A percentile compares a stretch with the other conserved stretches of the same genome.
Conservation (phyloP, 2,888 invertebrate genomes). For the Eudasyphora cyanicolor region DNA sequence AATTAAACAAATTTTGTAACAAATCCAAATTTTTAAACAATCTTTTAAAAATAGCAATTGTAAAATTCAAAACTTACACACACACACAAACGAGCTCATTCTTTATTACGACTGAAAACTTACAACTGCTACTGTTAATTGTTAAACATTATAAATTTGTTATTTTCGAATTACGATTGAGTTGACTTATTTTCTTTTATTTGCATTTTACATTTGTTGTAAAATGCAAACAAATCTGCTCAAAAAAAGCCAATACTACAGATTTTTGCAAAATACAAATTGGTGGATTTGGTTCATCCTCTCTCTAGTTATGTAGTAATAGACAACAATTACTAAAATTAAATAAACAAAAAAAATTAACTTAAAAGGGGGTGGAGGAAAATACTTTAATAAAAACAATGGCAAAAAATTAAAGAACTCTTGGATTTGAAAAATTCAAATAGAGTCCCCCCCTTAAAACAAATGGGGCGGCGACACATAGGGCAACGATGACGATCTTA, state of each 20-base stretch:
- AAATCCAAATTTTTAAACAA: constrained; percentile 30
- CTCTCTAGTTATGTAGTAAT: constrained; percentile 32
- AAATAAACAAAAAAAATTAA: constrained; percentile 46
- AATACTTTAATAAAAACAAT: constrained; percentile 51
- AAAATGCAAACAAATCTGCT: not conserved
- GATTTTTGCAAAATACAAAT: not conserved
- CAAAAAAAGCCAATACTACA: not conserved
- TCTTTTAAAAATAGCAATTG: constrained; percentile 12
- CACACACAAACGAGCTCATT: constrained; percentile 37
- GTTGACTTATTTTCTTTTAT: not conserved
- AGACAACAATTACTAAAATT: constrained; percentile 48
- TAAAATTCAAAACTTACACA: constrained; percentile 43
- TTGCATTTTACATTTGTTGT: not conserved
- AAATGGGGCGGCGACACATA: not conserved
- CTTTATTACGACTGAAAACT: not conserved
- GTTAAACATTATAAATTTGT: constrained; percentile 24
- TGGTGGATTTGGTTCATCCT: not conserved
- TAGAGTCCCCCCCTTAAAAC: too few species aligned
- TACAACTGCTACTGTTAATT: constrained; percentile 34
- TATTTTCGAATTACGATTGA: constrained; percentile 6
- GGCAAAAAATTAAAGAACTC: constrained; percentile 8
- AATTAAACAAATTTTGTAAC: not conserved
- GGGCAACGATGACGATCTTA: constrained; percentile 46
- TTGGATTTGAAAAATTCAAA: not conserved
- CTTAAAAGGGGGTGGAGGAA: constrained; percentile 28